Conservation (phyloP, 1,140 invertebrate genomes). For the Macrobrachium rosenbergii region DNA sequence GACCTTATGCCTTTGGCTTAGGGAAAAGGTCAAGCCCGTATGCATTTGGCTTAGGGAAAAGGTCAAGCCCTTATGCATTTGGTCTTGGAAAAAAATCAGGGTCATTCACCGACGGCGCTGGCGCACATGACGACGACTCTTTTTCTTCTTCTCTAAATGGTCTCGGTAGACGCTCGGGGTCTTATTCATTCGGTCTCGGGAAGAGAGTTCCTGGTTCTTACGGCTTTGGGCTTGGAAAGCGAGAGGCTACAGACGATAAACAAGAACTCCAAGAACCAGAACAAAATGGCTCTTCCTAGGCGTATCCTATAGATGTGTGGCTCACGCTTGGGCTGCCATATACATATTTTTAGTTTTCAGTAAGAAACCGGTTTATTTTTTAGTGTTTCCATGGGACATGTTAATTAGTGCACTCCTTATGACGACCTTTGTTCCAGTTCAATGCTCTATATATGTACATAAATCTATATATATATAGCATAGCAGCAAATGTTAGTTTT, state of each 20-base stretch:
- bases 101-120: background rate
- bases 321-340: too few species aligned
- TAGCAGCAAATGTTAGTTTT: too few species aligned
- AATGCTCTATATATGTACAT: too few species aligned
- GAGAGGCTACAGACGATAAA: background rate
- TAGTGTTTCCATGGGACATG: too few species aligned
- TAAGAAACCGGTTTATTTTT: too few species aligned
- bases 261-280: too few species aligned
- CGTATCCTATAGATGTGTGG: too few species aligned
- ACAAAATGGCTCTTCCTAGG: too few species aligned
- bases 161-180: constrained; percentile 30
- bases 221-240: constrained; percentile 41
- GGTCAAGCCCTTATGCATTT: constrained; percentile 5
- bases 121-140: background rate
- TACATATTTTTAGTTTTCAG: too few species aligned
- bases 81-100: constrained; percentile 33
- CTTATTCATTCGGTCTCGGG: constrained; percentile 50
- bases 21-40: constrained; percentile 17
- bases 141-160: background rate
- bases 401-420: too few species aligned
- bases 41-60: constrained; percentile 15
- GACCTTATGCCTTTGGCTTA: constrained; percentile 34
- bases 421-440: too few species aligned
- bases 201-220: constrained; percentile 44
- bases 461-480: too few species aligned